Evolutionary conservation across 2,888 invertebrate species (phyloP).

Genomic region (Cephus sareptanus): DNA sequence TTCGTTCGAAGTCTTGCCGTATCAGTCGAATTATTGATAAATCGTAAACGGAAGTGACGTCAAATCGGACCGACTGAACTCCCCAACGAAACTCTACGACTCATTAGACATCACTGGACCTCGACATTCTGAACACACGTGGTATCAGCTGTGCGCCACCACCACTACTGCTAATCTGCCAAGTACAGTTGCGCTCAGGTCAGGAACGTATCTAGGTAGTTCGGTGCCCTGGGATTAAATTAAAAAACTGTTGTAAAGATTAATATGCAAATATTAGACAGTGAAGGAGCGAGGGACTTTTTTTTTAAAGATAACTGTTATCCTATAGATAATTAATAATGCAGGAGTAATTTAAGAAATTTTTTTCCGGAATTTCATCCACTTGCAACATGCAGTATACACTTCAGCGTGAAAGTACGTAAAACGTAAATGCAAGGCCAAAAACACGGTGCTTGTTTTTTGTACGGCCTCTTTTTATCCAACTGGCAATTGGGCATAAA

Average conservation of each 20-base stretch:
- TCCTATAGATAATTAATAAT: neutral
- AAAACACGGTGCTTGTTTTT: neutral
- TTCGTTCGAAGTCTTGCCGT: neutral
- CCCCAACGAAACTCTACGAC: neutral
- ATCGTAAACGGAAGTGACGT: neutral
- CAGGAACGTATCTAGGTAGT: neutral
- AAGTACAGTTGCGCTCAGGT: neutral
- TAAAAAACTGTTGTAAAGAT: neutral
- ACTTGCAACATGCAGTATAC: neutral
- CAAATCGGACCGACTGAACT: neutral
- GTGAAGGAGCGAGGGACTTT: neutral
- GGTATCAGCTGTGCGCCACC: conserved; percentile 2
- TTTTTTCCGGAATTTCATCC: neutral
- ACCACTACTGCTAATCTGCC: neutral
- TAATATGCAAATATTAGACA: neutral
- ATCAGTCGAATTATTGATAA: neutral
- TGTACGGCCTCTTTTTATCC: neutral
- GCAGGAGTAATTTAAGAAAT: neutral
- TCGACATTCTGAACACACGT: neutral
- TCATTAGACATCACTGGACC: neutral
- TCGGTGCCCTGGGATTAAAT: neutral
- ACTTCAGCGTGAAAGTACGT: no score
- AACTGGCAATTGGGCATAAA: neutral
- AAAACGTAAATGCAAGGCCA: neutral
- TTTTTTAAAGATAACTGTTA: neutral